Conservation (phyloP, 2,113 vertebrate genomes). For the Phyllostomus discolor region DNA sequence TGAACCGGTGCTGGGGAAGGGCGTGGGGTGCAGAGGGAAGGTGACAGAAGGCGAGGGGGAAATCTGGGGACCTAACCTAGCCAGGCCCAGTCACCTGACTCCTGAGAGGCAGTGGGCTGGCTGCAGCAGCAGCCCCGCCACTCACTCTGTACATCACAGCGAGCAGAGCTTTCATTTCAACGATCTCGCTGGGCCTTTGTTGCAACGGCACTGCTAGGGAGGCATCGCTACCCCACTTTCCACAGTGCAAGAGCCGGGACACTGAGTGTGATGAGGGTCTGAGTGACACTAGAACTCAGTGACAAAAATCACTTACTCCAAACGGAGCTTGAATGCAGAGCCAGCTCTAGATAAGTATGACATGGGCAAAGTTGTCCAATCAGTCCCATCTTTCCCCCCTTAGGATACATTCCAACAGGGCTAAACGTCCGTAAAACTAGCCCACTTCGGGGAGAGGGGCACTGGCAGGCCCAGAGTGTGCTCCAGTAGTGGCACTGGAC, state of each 20-base stretch:
- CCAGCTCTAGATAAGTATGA: not conserved
- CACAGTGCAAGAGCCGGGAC: not conserved
- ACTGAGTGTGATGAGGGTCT: not conserved
- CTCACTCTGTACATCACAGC: accelerated
- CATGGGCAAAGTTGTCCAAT: not conserved
- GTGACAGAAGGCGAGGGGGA: not conserved
- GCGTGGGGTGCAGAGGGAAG: not conserved
- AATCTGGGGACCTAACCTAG: accelerated
- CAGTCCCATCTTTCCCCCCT: not conserved
- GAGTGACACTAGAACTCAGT: not conserved
- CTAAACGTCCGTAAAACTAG: not conserved
- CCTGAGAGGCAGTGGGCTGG: not conserved
- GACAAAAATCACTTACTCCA: not conserved
- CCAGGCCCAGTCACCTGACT: not conserved
- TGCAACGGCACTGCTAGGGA: not conserved
- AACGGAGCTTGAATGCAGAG: not conserved
- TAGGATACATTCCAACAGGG: not conserved
- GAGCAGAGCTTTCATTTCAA: not conserved
- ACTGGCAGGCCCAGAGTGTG: not conserved
- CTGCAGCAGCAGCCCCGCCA: not conserved
- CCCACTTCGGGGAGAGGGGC: not conserved
- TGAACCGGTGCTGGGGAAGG: not conserved
- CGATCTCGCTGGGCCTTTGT: accelerated
- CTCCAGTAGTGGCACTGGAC: not conserved
- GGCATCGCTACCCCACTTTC: not conserved